phyloP scores from a whole-genome alignment of 2,113 vertebrate genomes.

The Leptobrachium leishanense region DNA sequence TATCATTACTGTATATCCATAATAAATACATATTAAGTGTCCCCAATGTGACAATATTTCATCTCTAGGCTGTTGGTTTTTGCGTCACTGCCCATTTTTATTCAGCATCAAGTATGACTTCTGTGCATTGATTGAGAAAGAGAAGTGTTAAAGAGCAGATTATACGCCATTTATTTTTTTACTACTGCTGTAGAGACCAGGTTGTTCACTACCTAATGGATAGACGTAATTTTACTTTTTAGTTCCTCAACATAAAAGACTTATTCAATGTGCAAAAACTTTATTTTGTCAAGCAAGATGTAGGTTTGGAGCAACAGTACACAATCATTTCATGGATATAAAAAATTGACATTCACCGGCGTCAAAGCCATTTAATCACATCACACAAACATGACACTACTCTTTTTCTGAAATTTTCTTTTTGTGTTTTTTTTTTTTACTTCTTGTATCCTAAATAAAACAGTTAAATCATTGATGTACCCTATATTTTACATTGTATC shows the following conservation, averaged over 20 bases:
- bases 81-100: background rate
- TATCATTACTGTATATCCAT: too few species aligned
- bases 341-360: conserved; percentile 93
- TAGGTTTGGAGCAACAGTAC: conserved; percentile 25
- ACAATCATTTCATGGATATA: conserved; percentile 62
- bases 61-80: background rate
- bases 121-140: conserved; percentile 12
- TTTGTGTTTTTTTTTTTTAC: background rate
- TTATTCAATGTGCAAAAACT: conserved; percentile 33
- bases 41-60: conserved; percentile 1
- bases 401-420: conserved; percentile 27
- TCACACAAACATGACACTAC: background rate
- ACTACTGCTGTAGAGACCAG: background rate
- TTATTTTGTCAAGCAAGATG: conserved; percentile 35
- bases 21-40: conserved; percentile 2
- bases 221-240: background rate
- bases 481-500: too few species aligned
- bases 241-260: conserved; percentile 31
- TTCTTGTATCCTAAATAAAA: conserved; percentile 30
- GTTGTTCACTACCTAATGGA: too few species aligned
- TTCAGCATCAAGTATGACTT: conserved; percentile 5
- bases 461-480: too few species aligned
- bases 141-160: background rate
- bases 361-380: conserved; percentile 77
- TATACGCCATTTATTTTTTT: background rate